Percentiles rank a stretch among this genome's conserved stretches.
Evolutionary conservation across 2,113 vertebrate species (phyloP).

Genomic region (Solea solea): DNA sequence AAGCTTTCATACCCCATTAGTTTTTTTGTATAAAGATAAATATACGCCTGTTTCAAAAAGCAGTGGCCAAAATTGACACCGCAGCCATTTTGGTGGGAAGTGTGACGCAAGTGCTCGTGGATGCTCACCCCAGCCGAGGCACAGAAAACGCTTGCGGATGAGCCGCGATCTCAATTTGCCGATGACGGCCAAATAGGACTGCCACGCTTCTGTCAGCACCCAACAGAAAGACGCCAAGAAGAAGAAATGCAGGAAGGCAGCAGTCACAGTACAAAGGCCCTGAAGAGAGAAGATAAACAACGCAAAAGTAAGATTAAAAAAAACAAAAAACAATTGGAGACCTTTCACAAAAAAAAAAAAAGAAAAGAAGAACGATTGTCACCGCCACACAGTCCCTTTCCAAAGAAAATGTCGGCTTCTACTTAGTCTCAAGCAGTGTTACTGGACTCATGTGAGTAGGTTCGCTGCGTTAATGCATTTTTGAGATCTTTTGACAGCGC

Average conservation of each 20-base stretch:
- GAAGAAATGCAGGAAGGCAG: conserved; percentile 98
- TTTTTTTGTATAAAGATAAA: too few species aligned
- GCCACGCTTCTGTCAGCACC: conserved; percentile 99
- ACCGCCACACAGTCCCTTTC: background rate
- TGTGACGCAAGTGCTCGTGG: background rate
- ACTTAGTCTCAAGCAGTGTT: background rate
- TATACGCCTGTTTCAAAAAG: too few species aligned
- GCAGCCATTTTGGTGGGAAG: background rate
- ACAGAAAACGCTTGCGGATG: conserved; percentile 98
- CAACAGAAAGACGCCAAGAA: conserved; percentile 99
- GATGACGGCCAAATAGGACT: conserved; percentile 98
- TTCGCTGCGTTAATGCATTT: background rate
- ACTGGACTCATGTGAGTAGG: background rate
- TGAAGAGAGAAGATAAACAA: conserved; percentile 52
- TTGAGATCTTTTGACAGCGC: background rate
- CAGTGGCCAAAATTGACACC: background rate
- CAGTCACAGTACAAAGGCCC: conserved; percentile 96
- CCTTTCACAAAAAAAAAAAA: background rate
- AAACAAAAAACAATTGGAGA: background rate
- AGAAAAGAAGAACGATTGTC: background rate
- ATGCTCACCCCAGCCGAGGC: conserved; percentile 95
- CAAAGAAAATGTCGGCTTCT: conserved; percentile 26
- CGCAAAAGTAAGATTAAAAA: background rate
- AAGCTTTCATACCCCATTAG: too few species aligned
- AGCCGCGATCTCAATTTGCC: conserved; percentile 95